Conservation (phyloP, 2,113 vertebrate genomes). For the Alligator mississippiensis region DNA sequence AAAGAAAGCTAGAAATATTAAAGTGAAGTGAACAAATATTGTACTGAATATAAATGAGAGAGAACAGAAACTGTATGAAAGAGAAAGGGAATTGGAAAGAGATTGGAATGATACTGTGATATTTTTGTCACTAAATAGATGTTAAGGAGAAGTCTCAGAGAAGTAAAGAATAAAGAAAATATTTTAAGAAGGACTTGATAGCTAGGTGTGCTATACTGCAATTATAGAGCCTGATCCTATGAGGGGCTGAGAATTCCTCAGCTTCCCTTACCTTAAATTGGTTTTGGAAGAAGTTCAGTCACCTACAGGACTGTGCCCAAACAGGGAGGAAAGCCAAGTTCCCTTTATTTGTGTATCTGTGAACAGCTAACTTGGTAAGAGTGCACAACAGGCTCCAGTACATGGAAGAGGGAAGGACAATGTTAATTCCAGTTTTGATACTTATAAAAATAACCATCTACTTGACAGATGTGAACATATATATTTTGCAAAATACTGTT, state of each 20-base stretch:
- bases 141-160: background rate
- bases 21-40: background rate
- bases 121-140: constrained; percentile 1
- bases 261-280: background rate
- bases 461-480: too few species aligned
- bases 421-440: background rate
- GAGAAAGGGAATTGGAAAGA: background rate
- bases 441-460: too few species aligned
- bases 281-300: background rate
- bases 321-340: background rate
- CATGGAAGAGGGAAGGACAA: background rate
- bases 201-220: background rate
- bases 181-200: background rate
- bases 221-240: rapidly evolving
- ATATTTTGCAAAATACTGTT: too few species aligned
- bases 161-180: background rate
- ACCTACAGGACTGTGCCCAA: rapidly evolving
- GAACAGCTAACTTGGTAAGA: background rate
- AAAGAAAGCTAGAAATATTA: constrained; percentile 34
- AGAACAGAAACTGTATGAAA: background rate
- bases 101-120: constrained; percentile 13
- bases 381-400: background rate
- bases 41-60: background rate
- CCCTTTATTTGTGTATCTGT: background rate
- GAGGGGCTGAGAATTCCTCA: background rate